These are phyloP conservation scores for Steatocranus sp. DNA, from an alignment of 2,797 vertebrate genomes.

Conservation along the genomic window DNA sequence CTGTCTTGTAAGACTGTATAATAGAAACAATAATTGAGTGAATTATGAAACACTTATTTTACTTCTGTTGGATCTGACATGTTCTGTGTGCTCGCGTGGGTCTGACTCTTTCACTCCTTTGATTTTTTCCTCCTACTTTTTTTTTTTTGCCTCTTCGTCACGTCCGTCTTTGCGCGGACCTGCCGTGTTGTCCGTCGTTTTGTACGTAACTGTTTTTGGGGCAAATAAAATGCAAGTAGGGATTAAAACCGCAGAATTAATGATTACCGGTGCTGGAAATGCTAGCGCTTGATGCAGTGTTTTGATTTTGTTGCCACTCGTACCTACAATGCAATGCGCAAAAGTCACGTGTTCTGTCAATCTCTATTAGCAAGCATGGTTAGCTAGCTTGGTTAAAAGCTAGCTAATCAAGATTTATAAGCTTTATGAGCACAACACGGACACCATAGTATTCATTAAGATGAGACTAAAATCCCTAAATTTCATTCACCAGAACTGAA, in stretches of 20 bases:
- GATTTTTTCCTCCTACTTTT: not conserved
- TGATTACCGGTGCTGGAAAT: not conserved
- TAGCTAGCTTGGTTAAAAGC: not conserved
- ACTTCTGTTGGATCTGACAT: fast-evolving
- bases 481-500: not conserved
- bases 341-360: not conserved
- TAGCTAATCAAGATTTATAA: not conserved
- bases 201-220: not conserved
- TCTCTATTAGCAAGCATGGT: not conserved
- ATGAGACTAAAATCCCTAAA: not conserved
- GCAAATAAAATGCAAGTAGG: not conserved
- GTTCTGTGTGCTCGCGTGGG: not conserved
- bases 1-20: not conserved
- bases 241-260: not conserved
- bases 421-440: not conserved
- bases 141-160: not conserved
- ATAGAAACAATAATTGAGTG: not conserved
- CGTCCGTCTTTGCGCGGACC: not conserved
- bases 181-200: fast-evolving
- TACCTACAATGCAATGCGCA: not conserved
- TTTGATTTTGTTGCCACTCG: not conserved
- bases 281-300: not conserved
- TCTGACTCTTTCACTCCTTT: not conserved
- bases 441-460: not conserved
- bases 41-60: not conserved